Evolutionary conservation across 1,140 invertebrate species (phyloP).

Genomic region (Nephila pilipes): DNA sequence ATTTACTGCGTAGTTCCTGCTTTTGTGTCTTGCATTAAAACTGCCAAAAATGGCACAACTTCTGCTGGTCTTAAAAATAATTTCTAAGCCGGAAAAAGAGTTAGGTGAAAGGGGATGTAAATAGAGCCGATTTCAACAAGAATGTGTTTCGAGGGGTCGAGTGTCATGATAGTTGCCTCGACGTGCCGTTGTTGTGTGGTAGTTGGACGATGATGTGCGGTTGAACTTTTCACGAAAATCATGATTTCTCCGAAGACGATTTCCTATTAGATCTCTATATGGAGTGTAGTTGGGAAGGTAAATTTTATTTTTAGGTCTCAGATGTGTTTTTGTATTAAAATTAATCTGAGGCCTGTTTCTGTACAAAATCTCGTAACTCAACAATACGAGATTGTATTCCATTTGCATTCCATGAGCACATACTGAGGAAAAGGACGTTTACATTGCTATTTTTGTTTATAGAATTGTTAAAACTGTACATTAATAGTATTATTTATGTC

Average conservation of each 20-base stretch:
- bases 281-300: background rate
- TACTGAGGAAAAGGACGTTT: background rate
- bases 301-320: background rate
- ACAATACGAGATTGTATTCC: background rate
- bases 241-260: background rate
- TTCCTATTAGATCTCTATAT: background rate
- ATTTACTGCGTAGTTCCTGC: no score
- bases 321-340: background rate
- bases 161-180: background rate
- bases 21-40: no score
- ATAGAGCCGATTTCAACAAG: background rate
- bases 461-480: background rate
- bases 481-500: background rate
- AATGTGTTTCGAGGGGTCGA: background rate
- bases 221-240: accelerated
- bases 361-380: no score
- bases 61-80: background rate
- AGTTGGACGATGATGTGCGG: no score
- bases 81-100: background rate
- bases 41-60: no score
- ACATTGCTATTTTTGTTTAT: background rate
- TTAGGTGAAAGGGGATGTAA: background rate
- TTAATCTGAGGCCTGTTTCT: no score
- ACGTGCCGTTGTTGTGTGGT: background rate
- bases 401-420: background rate